Base-by-base conservation (phyloP, 2,888 invertebrate genomes). In the Dioctria rufipes region DNA sequence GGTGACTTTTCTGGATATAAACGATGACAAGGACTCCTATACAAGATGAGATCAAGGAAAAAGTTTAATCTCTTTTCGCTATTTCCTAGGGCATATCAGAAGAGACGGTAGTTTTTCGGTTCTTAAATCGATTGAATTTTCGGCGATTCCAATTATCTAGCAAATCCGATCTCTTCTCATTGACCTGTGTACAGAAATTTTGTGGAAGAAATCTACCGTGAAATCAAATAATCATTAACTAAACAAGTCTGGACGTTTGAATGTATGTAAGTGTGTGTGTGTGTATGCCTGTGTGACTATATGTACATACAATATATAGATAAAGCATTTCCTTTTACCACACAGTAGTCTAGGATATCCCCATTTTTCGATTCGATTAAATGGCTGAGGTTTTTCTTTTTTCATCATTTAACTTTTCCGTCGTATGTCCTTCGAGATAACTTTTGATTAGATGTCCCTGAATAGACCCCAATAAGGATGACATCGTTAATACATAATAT, bases 221-320 rank as follows among this genome's bases (percentile, higher is more conserved):
- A 71, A 71, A 71, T 71, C 71, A 71, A 71, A 71, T 71, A 71
- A 71, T 54, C 71, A 71, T 71, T 71, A 71, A 71, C 71, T 71
- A 71, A 71, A 54, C 54, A 71, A 13, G 67, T 67, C 67, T 67
- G 43, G 63, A 63, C 43, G 67, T 40, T 42, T 43, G 67, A 13
- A 25, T 25, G 25, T 25, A 25, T 67, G 46, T 67, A 13, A 42
- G 43, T 42, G 51, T 11, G 51, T 9, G 11, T 9, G 51, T 51
- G 11, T 6, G 8, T 11, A 2, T 51, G 51, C 2, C 1, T 51
- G 51, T 51, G 51, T 51, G 11, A 2, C 51, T 6, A 51, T 9
- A 11, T 25, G 25, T 25, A 25, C 25, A 25, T 25, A 25, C 25
- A 25, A 25, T 2, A 25, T 25, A 25, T 0, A 25, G 0, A 25